A percentile compares a stretch with the other conserved stretches of the same genome.
Evolutionary conservation across 2,797 vertebrate genomes (phyloP).

Genomic region (Alosa sapidissima): DNA sequence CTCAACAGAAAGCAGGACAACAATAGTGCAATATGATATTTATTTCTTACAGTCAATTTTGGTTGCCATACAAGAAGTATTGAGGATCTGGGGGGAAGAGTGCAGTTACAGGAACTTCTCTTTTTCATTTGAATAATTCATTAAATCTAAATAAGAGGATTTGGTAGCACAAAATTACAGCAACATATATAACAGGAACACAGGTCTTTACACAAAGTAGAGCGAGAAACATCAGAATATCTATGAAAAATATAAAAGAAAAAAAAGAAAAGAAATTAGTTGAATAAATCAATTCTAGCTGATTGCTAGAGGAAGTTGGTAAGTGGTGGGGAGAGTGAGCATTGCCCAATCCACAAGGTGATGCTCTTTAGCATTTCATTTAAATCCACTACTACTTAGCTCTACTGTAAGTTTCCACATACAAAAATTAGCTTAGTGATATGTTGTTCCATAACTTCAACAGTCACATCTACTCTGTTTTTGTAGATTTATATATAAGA

Average conservation of each 20-base stretch:
- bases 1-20: slow-evolving; percentile 58
- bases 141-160: slow-evolving; percentile 83
- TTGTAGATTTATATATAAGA: slow-evolving; percentile 68
- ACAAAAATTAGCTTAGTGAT: slow-evolving; percentile 74
- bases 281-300: slow-evolving; percentile 57
- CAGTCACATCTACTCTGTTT: slow-evolving; percentile 78
- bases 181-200: slow-evolving; percentile 92
- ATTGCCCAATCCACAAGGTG: slow-evolving; percentile 72
- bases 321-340: slow-evolving; percentile 61
- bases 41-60: slow-evolving; percentile 97
- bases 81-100: slow-evolving; percentile 81
- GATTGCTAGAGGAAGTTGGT: slow-evolving; percentile 51
- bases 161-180: slow-evolving; percentile 95
- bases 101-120: slow-evolving; percentile 88
- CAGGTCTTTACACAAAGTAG: slow-evolving; percentile 84
- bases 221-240: slow-evolving; percentile 81
- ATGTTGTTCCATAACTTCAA: slow-evolving; percentile 73
- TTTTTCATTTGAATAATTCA: slow-evolving; percentile 73
- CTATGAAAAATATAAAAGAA: slow-evolving; percentile 69
- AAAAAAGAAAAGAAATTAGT: slow-evolving; percentile 47
- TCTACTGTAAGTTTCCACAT: slow-evolving; percentile 78
- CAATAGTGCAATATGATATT: slow-evolving; percentile 92
- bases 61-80: slow-evolving; percentile 94
- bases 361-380: slow-evolving; percentile 64
- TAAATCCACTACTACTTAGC: slow-evolving; percentile 78